A percentile compares a stretch with the other conserved stretches of the same genome.
phyloP scores from a whole-genome alignment of 2,113 vertebrate species.

The Ovibos moschatus region DNA sequence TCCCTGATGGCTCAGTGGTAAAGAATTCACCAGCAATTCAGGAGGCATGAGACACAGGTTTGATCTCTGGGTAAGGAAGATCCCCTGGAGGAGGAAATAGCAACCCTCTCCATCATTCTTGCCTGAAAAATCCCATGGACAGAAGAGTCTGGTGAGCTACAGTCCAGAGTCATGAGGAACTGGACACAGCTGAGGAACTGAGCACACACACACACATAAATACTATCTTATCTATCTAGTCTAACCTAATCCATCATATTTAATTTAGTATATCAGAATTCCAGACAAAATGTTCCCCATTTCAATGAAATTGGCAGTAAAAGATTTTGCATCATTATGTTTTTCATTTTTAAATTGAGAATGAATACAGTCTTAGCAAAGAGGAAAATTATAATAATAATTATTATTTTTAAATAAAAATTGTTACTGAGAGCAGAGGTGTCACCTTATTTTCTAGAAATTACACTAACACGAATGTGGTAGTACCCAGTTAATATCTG shows the following conservation, averaged over 20 bases:
- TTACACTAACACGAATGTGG: not conserved
- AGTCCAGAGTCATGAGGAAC: not conserved
- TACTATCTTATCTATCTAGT: not conserved
- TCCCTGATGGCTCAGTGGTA: not conserved
- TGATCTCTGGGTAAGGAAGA: not conserved
- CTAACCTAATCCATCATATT: not conserved
- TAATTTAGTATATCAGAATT: not conserved
- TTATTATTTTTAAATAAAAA: not conserved
- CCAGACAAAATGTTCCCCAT: not conserved
- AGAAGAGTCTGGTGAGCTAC: not conserved
- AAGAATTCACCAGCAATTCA: not conserved
- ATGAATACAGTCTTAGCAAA: not conserved
- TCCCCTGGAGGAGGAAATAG: not conserved
- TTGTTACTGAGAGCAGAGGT: not conserved
- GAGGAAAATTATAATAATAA: not conserved
- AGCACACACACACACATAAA: not conserved
- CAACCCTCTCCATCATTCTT: not conserved
- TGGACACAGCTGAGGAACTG: not conserved
- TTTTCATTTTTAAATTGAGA: constrained; percentile 4
- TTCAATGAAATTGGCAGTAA: not conserved
- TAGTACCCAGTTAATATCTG: not conserved
- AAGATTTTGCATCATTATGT: not conserved
- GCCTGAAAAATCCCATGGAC: not conserved
- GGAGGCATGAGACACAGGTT: not conserved
- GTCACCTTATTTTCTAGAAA: not conserved